Conservation (phyloP, 2,113 vertebrate genomes). For the Taxidea taxus region DNA sequence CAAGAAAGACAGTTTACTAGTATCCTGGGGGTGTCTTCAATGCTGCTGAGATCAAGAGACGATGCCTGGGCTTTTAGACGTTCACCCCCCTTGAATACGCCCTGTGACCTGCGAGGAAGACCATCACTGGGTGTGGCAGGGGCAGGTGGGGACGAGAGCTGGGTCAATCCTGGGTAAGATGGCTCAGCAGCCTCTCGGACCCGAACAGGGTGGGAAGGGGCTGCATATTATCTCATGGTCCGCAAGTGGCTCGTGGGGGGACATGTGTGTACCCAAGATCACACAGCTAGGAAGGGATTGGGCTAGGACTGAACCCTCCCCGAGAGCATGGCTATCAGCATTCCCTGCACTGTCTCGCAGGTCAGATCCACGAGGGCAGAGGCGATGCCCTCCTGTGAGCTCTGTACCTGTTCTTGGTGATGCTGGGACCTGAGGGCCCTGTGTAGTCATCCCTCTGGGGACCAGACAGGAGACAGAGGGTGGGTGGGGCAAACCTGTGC, state of each 20-base stretch:
- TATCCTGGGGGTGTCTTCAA: background rate
- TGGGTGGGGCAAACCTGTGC: background rate
- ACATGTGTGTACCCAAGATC: background rate
- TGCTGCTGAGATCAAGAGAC: background rate
- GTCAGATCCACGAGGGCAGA: background rate
- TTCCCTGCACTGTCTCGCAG: background rate
- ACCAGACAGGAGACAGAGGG: background rate
- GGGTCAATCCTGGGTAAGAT: background rate
- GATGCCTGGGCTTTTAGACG: background rate
- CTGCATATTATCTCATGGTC: background rate
- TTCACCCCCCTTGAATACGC: background rate
- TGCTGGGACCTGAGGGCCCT: background rate
- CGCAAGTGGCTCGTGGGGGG: background rate
- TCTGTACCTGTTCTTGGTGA: background rate
- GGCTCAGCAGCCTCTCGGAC: background rate
- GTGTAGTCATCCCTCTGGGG: background rate
- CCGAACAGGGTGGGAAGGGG: background rate
- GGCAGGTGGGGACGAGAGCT: background rate
- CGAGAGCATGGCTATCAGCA: fast-evolving
- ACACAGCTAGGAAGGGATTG: background rate
- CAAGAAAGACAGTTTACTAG: background rate
- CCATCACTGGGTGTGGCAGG: background rate
- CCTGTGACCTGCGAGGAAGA: background rate
- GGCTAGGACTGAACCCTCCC: background rate
- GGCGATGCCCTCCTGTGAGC: background rate